Conservation (phyloP, 2,113 vertebrate species). For the Spilogale gracilis region DNA sequence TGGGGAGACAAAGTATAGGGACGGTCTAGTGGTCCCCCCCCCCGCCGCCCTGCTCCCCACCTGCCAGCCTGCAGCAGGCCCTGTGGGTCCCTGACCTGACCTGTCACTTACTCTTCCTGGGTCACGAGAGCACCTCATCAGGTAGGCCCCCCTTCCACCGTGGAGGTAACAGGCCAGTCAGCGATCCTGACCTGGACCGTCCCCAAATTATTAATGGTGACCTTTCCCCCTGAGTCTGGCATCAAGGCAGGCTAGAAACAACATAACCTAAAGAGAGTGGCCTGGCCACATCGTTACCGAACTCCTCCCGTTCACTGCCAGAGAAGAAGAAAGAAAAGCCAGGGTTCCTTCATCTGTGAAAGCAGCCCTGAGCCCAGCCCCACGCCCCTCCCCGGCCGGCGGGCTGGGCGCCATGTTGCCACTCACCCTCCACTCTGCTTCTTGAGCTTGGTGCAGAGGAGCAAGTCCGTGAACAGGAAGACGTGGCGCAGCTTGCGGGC, state of each 20-base stretch:
- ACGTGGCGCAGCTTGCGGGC: conserved; percentile 96
- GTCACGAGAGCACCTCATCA: fast-evolving
- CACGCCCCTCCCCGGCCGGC: fast-evolving
- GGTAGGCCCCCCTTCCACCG: no score
- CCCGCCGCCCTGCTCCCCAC: fast-evolving
- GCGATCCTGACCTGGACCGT: neutral
- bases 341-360: neutral
- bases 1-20: neutral
- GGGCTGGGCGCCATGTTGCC: fast-evolving
- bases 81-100: neutral
- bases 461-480: conserved; percentile 97
- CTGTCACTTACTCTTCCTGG: neutral
- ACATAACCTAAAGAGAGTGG: neutral
- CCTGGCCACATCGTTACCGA: neutral
- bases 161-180: neutral
- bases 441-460: conserved; percentile 97
- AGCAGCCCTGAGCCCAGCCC: fast-evolving
- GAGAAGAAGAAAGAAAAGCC: neutral
- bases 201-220: neutral
- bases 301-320: neutral
- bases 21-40: neutral
- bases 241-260: neutral
- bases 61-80: neutral
- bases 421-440: conserved; percentile 96
- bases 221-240: neutral